Base-by-base conservation (phyloP, 2,113 vertebrate genomes). In the Poeciliopsis retropinna region DNA sequence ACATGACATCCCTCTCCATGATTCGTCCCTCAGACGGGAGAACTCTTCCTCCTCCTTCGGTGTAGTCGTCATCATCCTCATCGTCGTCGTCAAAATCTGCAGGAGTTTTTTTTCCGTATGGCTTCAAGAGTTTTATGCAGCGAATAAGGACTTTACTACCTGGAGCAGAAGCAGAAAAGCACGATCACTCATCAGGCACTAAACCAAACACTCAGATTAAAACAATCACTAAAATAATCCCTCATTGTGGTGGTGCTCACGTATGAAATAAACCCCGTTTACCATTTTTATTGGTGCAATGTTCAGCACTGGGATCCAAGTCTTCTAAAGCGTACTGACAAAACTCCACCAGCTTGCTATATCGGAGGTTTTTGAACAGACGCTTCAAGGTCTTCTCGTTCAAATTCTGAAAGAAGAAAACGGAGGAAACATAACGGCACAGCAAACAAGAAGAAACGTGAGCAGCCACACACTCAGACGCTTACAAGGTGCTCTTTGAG, bases 221-320 rank as follows among this genome's bases (percentile, higher is more conserved):
- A 37, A 37, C 34, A 37, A 12, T 12, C 12, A 37, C 34, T 11
- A 37, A 37, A 37, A 37, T 37, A 37, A 37, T 11, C 34, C 34
- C 34, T 12, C 10, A 3, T 37, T 37, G 34, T 37, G 15, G 14
- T 65, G 34, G 60, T n/a, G 39, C 5, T 51, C 32, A 1, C 30
- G 8, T 31, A 9, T 12, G 7, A 39, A 25, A 17, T 54, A 10
- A 19, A 15, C 22, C 27, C 68, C 3, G 19, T 25, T 69, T 93
- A 98, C 98, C 97, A 95, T 94, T 97, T 84, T 95, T 96, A 79
- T 95, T 97, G 84, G 94, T 95, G 85, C 93, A 95, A 25, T 95
- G 95, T 54, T 95, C 96, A 34, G 94, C 92, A 0, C 41, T 84
- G 1, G 97, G 96, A 29, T 96, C 90, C 25, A 99, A 78, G 1